Conservation (phyloP, 2,113 vertebrate species). For the Megaleporinus macrocephalus region DNA sequence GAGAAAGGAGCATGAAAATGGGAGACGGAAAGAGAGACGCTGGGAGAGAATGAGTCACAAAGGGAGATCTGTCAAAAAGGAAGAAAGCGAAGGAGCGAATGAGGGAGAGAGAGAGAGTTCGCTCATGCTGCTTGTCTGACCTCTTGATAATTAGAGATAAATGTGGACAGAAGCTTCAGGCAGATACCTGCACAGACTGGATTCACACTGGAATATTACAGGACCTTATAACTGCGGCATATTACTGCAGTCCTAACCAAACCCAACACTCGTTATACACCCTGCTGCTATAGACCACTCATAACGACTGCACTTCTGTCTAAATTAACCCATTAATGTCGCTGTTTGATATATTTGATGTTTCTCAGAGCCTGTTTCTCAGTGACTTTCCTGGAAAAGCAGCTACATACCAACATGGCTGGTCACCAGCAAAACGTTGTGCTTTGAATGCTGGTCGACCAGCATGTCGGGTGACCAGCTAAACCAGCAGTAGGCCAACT, state of each 20-base stretch:
- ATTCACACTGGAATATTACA: slow-evolving; percentile 59
- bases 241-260: neutral
- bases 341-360: neutral
- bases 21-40: neutral
- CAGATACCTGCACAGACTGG: slow-evolving; percentile 57
- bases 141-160: slow-evolving; percentile 67
- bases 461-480: too few species aligned
- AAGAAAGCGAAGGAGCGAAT: slow-evolving; percentile 29
- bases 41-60: neutral
- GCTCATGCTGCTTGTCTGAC: slow-evolving; percentile 54
- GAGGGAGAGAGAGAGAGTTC: neutral
- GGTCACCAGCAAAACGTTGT: too few species aligned
- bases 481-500: too few species aligned
- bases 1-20: neutral
- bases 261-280: slow-evolving; percentile 6
- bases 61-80: neutral
- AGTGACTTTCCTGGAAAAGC: too few species aligned
- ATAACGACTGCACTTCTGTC: slow-evolving; percentile 19
- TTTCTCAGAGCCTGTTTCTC: too few species aligned
- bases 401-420: too few species aligned
- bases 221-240: slow-evolving; percentile 14
- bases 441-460: too few species aligned
- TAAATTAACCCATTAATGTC: neutral
- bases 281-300: neutral
- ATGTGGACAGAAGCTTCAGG: slow-evolving; percentile 57